Conservation (phyloP, 2,797 vertebrate genomes). For the Eleutherodactylus coqui region DNA sequence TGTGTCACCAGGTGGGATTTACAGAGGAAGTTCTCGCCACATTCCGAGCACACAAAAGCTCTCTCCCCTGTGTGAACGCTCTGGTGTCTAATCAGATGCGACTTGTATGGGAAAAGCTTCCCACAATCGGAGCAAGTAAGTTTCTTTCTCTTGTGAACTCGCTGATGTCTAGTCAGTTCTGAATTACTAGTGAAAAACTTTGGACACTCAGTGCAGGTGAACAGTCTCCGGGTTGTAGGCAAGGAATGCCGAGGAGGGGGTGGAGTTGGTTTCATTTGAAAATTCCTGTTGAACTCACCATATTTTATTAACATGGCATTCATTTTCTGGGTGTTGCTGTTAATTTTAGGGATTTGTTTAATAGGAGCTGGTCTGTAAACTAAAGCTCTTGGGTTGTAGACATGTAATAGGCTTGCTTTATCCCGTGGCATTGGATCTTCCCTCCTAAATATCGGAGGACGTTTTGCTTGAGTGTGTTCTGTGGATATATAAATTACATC, state of each 20-base stretch:
- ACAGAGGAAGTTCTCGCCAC: constrained; percentile 37
- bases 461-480: constrained; percentile 10
- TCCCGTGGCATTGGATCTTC: neutral
- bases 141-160: constrained; percentile 21
- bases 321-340: constrained; percentile 23
- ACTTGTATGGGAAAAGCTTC: constrained; percentile 45
- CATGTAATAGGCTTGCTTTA: neutral
- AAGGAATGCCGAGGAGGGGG: neutral
- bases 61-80: constrained; percentile 46
- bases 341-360: constrained; percentile 5
- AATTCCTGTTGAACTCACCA: neutral
- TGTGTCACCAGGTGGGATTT: constrained; percentile 53
- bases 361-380: constrained; percentile 7
- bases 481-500: constrained; percentile 36
- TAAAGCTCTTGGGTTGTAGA: constrained; percentile 28
- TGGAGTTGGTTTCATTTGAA: constrained; percentile 3
- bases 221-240: constrained; percentile 6
- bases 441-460: neutral
- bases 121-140: constrained; percentile 44
- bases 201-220: constrained; percentile 36
- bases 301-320: constrained; percentile 33
- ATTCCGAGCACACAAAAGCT: constrained; percentile 36
- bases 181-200: constrained; percentile 29
- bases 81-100: constrained; percentile 31
- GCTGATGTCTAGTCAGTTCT: constrained; percentile 27